Conservation (phyloP, 2,888 invertebrate species). For the Ditula angustiorana region DNA sequence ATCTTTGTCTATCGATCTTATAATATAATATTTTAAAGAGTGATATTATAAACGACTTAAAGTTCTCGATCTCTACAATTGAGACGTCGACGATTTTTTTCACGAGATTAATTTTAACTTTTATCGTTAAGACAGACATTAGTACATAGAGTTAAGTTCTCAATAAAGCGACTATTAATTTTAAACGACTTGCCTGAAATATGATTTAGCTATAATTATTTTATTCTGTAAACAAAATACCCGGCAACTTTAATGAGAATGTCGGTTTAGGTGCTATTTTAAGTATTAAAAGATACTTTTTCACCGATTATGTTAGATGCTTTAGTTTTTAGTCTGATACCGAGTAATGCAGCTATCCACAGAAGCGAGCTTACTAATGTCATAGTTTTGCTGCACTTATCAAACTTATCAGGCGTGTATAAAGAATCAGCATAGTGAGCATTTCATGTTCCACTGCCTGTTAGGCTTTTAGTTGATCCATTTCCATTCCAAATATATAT, state of each 20-base stretch:
- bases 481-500: constrained; percentile 69
- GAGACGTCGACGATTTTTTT: constrained; percentile 50
- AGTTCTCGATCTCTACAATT: constrained; percentile 60
- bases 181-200: constrained; percentile 70
- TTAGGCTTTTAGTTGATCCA: background rate
- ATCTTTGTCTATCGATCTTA: constrained; percentile 70
- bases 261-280: constrained; percentile 76
- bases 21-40: constrained; percentile 73
- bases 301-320: constrained; percentile 39
- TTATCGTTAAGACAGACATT: constrained; percentile 53
- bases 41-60: constrained; percentile 63
- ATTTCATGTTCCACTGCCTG: background rate
- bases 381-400: constrained; percentile 26
- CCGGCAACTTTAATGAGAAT: constrained; percentile 51
- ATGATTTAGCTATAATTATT: constrained; percentile 64
- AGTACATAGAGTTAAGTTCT: constrained; percentile 55
- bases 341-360: constrained; percentile 24
- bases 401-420: constrained; percentile 4
- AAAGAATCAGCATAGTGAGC: constrained; percentile 2
- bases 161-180: constrained; percentile 54
- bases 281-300: constrained; percentile 33
- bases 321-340: constrained; percentile 42
- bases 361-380: constrained; percentile 34
- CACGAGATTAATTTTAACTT: constrained; percentile 56
- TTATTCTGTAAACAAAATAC: constrained; percentile 48